Conservation (phyloP, 2,797 vertebrate genomes). For the Sternarchorhynchus goeldii region DNA sequence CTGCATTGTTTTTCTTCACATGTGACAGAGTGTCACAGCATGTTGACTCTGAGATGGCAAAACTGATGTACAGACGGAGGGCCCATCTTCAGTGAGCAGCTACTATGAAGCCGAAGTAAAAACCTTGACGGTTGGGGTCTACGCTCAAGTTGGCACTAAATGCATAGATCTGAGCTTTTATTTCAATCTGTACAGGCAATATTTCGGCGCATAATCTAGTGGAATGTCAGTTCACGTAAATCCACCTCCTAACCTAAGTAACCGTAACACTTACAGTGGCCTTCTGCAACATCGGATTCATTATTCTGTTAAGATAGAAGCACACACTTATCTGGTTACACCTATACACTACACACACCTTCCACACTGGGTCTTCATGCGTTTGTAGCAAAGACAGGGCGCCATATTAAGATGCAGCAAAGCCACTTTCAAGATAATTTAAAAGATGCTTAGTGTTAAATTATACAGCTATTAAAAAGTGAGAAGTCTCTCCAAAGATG, state of each 20-base stretch:
- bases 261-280: background rate
- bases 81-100: slow-evolving; percentile 39
- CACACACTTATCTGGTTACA: background rate
- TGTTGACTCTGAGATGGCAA: slow-evolving; percentile 39
- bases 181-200: background rate
- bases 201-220: no score
- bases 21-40: slow-evolving; percentile 54
- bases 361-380: background rate
- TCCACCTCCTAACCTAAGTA: background rate
- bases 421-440: background rate
- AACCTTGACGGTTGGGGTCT: background rate
- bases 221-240: background rate
- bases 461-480: slow-evolving; percentile 26
- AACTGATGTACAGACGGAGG: slow-evolving; percentile 49
- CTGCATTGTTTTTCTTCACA: slow-evolving; percentile 59
- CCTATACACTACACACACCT: background rate
- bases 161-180: background rate
- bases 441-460: background rate
- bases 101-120: slow-evolving; percentile 14
- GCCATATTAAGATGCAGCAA: background rate
- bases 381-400: background rate
- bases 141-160: background rate
- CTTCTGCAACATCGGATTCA: background rate
- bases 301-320: background rate
- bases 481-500: background rate